phyloP scores from a whole-genome alignment of 2,888 invertebrate genomes.

The Leptopilina drosophilae region DNA sequence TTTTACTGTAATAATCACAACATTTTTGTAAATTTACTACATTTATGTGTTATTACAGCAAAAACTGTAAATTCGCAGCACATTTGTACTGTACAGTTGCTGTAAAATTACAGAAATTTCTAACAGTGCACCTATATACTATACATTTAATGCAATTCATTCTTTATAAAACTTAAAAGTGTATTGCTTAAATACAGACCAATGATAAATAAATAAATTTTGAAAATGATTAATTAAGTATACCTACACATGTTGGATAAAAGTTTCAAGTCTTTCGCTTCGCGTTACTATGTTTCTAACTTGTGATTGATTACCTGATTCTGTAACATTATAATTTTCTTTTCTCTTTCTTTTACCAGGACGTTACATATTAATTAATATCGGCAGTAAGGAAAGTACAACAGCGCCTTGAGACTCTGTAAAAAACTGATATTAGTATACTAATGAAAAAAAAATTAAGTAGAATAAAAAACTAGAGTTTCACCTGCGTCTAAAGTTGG shows the following conservation, averaged over 20 bases:
- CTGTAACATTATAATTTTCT: background rate
- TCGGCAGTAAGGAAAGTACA: background rate
- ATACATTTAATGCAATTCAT: no score
- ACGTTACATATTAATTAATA: background rate
- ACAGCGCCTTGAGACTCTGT: background rate
- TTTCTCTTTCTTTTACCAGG: slow-evolving; percentile 6
- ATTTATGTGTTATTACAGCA: no score
- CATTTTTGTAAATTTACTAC: no score
- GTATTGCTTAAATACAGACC: background rate
- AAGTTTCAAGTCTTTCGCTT: slow-evolving; percentile 9
- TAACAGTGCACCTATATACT: no score
- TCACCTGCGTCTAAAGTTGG: slow-evolving; percentile 34
- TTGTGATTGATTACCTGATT: background rate
- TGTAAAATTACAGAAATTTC: no score
- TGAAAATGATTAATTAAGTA: background rate
- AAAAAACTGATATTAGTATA: background rate
- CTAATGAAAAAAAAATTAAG: background rate
- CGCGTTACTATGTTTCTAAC: background rate
- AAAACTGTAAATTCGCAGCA: no score
- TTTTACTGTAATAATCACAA: no score
- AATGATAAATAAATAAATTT: background rate
- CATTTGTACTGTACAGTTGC: no score
- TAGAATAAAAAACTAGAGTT: background rate
- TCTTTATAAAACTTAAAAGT: background rate
- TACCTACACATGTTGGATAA: background rate